phyloP scores from a whole-genome alignment of 2,888 invertebrate species.

The Aethes cnicana region DNA sequence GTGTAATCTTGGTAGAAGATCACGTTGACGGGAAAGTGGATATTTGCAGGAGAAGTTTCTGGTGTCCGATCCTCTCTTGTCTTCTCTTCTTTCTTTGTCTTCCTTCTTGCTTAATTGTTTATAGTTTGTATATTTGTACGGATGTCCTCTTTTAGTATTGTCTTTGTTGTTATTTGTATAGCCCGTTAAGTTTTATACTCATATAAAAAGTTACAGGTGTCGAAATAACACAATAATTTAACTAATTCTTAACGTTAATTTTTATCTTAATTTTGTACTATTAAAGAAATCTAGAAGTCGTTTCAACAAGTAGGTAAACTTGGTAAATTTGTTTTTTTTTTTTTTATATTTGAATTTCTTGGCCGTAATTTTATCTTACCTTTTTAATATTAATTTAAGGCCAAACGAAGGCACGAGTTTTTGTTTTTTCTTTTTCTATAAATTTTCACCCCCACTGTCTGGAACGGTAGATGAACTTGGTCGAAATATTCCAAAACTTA shows the following conservation, averaged over 20 bases:
- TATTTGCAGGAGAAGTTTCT: neutral
- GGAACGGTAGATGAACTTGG: constrained; percentile 75
- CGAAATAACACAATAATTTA: constrained; percentile 76
- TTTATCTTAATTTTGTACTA: constrained; percentile 79
- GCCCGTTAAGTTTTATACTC: constrained; percentile 71
- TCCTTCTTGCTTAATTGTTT: constrained; percentile 25
- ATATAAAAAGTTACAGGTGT: constrained; percentile 79
- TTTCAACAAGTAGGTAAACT: constrained; percentile 78
- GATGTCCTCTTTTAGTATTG: constrained; percentile 56
- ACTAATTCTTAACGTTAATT: constrained; percentile 80
- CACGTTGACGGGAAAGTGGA: constrained; percentile 5
- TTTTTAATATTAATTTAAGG: constrained; percentile 81
- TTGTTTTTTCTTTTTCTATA: constrained; percentile 57
- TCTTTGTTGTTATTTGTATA: constrained; percentile 49
- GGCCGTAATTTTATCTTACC: constrained; percentile 74
- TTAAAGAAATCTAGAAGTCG: constrained; percentile 79
- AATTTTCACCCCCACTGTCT: constrained; percentile 68
- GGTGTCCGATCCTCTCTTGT: constrained; percentile 34
- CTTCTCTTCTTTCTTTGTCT: constrained; percentile 45
- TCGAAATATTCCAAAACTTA: constrained; percentile 74
- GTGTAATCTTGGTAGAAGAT: constrained; percentile 11
- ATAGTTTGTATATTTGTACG: constrained; percentile 41
- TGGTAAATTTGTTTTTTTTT: constrained; percentile 73
- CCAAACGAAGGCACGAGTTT: constrained; percentile 82
- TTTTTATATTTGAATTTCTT: constrained; percentile 62